phyloP scores from a whole-genome alignment of 2,888 invertebrate species.

The Agrypnus murinus region DNA sequence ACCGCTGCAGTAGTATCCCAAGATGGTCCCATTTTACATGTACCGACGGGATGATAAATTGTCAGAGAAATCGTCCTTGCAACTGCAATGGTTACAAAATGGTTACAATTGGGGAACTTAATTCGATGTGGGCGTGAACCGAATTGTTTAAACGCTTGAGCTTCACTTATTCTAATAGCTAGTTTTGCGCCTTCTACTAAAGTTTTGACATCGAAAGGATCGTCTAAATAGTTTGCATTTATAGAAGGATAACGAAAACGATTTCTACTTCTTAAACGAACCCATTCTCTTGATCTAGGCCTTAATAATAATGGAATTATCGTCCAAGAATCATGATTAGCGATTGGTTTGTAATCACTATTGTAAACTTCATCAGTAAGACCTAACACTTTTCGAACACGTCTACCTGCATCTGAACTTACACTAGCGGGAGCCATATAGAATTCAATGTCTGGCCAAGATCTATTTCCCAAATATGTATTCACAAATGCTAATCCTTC shows the following conservation, averaged over 20 bases:
- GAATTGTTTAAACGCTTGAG: slow-evolving; percentile 86
- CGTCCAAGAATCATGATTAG: slow-evolving; percentile 87
- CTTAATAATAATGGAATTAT: slow-evolving; percentile 89
- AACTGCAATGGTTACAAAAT: slow-evolving; percentile 81
- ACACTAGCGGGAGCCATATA: slow-evolving; percentile 95
- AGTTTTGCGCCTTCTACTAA: slow-evolving; percentile 90
- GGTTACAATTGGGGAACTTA: slow-evolving; percentile 86
- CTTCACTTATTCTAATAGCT: slow-evolving; percentile 82
- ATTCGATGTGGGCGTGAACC: slow-evolving; percentile 84
- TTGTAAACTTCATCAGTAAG: slow-evolving; percentile 87
- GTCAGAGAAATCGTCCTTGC: slow-evolving; percentile 91
- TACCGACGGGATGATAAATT: slow-evolving; percentile 92
- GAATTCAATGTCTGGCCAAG: slow-evolving; percentile 93
- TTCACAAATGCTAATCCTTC: slow-evolving; percentile 92
- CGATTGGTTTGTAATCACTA: slow-evolving; percentile 86
- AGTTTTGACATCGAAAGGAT: slow-evolving; percentile 84
- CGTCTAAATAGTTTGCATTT: slow-evolving; percentile 93
- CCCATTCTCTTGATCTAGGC: slow-evolving; percentile 86
- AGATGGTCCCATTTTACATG: slow-evolving; percentile 90
- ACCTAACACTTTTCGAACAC: slow-evolving; percentile 85
- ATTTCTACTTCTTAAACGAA: slow-evolving; percentile 84
- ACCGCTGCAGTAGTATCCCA: slow-evolving; percentile 88
- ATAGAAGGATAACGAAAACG: slow-evolving; percentile 92
- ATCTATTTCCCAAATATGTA: slow-evolving; percentile 86
- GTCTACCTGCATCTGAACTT: slow-evolving; percentile 82